A percentile compares a stretch with the other conserved stretches of the same genome.
Conservation (phyloP, 2,797 vertebrate genomes). For the Lates japonicus region DNA sequence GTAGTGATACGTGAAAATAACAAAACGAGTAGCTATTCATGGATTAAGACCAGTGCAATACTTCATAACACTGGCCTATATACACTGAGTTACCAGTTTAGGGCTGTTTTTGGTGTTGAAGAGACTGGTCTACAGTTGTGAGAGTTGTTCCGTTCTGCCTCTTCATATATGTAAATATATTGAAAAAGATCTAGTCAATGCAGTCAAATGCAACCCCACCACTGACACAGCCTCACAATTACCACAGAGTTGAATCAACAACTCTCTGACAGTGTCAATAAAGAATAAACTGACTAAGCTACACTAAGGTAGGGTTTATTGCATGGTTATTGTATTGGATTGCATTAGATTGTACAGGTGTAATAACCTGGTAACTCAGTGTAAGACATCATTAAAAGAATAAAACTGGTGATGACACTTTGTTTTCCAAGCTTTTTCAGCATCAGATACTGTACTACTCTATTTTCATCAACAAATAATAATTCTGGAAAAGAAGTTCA, state of each 20-base stretch:
- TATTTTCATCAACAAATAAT: slow-evolving; percentile 22
- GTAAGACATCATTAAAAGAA: slow-evolving; percentile 17
- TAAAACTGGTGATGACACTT: slow-evolving; percentile 3
- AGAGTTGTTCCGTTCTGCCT: not conserved
- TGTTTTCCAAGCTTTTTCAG: not conserved
- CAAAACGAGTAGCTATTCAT: slow-evolving; percentile 6
- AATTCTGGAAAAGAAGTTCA: slow-evolving; percentile 2
- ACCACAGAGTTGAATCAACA: slow-evolving; percentile 11
- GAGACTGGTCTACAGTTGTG: too few relatives aligned
- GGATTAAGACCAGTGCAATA: not conserved
- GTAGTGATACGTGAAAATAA: slow-evolving; percentile 5
- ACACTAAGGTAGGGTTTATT: slow-evolving; percentile 39
- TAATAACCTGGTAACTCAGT: slow-evolving; percentile 13
- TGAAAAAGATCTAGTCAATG: not conserved
- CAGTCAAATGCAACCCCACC: not conserved
- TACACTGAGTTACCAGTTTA: slow-evolving; percentile 11
- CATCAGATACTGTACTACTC: not conserved
- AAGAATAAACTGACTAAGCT: slow-evolving; percentile 4
- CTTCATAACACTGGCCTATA: slow-evolving; percentile 16
- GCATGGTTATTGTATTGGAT: not conserved
- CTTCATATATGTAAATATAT: not conserved
- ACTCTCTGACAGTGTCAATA: slow-evolving; percentile 12
- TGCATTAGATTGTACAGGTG: slow-evolving; percentile 18
- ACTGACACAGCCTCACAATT: not conserved
- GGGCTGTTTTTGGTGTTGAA: not conserved